A percentile compares a stretch with the other conserved stretches of the same genome.
These are phyloP conservation scores for Pimephales promelas DNA, from an alignment of 2,113 vertebrate species.

Conservation along the genomic window DNA sequence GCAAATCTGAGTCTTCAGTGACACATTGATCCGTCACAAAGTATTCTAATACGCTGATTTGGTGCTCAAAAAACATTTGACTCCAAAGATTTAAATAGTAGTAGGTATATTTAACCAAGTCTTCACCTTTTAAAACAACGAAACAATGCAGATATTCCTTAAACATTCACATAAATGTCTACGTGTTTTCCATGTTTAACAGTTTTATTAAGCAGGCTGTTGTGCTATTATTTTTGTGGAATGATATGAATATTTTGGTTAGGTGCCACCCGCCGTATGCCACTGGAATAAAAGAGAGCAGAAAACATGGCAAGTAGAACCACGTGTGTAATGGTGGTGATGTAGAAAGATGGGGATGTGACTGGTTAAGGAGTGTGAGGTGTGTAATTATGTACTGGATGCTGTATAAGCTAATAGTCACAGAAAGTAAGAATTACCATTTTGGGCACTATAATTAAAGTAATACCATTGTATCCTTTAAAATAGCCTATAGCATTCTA, in stretches of 20 bases:
- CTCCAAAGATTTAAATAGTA: too few relatives aligned
- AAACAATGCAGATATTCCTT: not conserved
- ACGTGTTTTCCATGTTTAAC: not conserved
- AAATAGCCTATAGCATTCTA: not conserved
- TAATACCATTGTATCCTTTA: not conserved
- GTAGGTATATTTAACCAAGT: too few relatives aligned
- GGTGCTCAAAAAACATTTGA: too few relatives aligned
- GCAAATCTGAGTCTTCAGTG: not conserved
- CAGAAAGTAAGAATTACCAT: not conserved
- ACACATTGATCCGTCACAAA: not conserved
- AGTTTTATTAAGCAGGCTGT: not conserved
- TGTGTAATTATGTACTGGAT: not conserved
- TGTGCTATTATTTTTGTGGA: not conserved
- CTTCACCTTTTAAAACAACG: too few relatives aligned
- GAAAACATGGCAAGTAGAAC: not conserved
- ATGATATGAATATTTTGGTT: not conserved
- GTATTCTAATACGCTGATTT: not conserved
- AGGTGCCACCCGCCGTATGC: not conserved
- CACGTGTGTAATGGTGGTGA: not conserved
- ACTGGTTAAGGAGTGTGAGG: not conserved
- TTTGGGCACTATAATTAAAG: not conserved
- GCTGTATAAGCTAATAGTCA: not conserved
- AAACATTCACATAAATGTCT: not conserved
- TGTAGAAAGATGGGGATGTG: not conserved
- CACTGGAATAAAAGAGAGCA: not conserved